A percentile compares a stretch with the other conserved stretches of the same genome.
Conservation (phyloP, 2,888 invertebrate genomes). For the Plebejus melissa region DNA sequence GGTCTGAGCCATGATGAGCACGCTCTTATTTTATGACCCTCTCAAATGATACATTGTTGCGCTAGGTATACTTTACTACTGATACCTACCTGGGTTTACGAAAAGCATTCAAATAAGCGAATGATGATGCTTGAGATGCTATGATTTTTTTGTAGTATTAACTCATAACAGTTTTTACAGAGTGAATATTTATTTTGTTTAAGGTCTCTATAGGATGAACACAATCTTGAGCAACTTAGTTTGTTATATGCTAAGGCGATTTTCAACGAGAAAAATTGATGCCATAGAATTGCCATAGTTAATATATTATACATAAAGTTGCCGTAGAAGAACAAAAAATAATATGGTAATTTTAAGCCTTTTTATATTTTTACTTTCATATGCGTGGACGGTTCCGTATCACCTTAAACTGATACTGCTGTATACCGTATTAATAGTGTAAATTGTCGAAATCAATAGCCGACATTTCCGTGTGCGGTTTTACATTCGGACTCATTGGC, state of each 20-base stretch:
- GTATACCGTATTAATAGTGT: conserved; percentile 3
- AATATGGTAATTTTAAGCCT: too few species aligned
- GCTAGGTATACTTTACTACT: neutral
- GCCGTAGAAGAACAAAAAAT: too few species aligned
- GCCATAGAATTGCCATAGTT: too few species aligned
- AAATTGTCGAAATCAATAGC: conserved; percentile 47
- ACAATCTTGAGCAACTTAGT: too few species aligned
- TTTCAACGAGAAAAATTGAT: too few species aligned
- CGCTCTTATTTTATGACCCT: conserved; percentile 27
- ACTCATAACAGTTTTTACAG: too few species aligned
- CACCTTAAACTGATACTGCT: neutral
- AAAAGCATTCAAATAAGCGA: neutral
- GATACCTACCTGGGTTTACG: neutral
- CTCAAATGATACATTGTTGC: conserved; percentile 14
- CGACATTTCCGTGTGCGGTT: conserved; percentile 65
- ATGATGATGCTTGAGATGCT: neutral
- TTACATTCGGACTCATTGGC: conserved; percentile 74
- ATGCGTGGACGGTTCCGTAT: too few species aligned
- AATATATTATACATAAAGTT: too few species aligned
- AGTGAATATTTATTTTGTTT: neutral
- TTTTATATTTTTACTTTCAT: too few species aligned
- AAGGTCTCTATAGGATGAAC: neutral
- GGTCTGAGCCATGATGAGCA: conserved; percentile 30
- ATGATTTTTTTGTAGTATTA: neutral
- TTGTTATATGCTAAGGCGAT: too few species aligned